These are phyloP conservation scores for Oreocharis arfaki DNA, from an alignment of 2,113 vertebrate genomes.

Conservation along the genomic window DNA sequence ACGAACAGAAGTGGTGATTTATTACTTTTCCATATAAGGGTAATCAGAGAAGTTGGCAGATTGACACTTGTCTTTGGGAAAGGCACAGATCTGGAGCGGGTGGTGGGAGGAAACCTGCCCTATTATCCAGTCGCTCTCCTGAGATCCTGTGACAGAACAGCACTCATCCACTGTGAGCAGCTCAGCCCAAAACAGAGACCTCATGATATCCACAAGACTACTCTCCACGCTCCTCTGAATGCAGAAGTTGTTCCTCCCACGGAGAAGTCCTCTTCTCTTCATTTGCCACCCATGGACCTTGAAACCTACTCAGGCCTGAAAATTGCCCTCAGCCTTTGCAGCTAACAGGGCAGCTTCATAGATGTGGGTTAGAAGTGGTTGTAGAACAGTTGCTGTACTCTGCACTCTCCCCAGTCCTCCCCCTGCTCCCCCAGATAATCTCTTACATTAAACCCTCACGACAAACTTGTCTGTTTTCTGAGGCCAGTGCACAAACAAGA, in stretches of 20 bases:
- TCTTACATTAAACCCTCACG: not conserved
- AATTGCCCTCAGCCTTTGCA: not conserved
- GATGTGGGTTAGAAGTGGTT: not conserved
- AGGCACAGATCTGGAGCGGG: not conserved
- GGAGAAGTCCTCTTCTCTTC: not conserved
- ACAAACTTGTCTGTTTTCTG: not conserved
- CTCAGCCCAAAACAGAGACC: not conserved
- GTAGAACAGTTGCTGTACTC: not conserved
- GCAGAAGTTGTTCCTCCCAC: not conserved
- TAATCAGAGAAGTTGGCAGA: not conserved
- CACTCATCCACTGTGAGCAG: not conserved
- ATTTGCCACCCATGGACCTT: not conserved
- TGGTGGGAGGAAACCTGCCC: not conserved
- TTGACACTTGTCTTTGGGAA: not conserved
- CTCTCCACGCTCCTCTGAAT: not conserved
- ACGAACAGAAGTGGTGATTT: not conserved
- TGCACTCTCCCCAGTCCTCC: rapidly evolving
- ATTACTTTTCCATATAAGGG: not conserved
- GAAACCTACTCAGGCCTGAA: not conserved
- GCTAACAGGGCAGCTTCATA: not conserved
- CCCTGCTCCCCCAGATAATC: rapidly evolving
- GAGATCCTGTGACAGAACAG: not conserved
- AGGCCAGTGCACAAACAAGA: not conserved
- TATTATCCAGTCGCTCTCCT: not conserved
- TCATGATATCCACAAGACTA: not conserved